These are phyloP conservation scores for Pomatostomus ruficeps DNA, from an alignment of 2,113 vertebrate species.

Conservation along the genomic window DNA sequence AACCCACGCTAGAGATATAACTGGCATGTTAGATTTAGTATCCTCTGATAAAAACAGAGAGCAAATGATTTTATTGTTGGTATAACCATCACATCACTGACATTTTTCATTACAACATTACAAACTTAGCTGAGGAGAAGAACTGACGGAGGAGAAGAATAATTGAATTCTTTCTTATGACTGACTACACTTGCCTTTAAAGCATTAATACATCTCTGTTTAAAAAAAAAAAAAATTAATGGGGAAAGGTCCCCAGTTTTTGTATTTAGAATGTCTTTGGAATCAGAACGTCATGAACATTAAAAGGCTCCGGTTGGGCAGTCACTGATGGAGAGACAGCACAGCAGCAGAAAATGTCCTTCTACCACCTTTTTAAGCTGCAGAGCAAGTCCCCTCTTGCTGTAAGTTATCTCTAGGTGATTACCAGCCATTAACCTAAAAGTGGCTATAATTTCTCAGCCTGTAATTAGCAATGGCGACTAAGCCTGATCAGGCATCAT, in stretches of 20 bases:
- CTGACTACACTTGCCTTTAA: neutral
- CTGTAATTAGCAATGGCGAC: conserved; percentile 60
- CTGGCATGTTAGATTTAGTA: neutral
- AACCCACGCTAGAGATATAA: neutral
- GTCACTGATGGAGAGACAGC: neutral
- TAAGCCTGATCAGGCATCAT: conserved; percentile 31
- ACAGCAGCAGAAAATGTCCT: neutral
- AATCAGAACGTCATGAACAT: neutral
- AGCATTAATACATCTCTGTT: neutral
- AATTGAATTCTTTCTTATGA: neutral
- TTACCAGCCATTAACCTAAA: conserved; percentile 60
- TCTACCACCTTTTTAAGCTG: neutral
- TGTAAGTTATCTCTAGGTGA: conserved; percentile 18
- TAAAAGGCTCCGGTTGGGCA: neutral
- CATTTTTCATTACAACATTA: neutral
- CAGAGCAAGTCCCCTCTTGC: neutral
- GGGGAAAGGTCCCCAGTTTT: neutral
- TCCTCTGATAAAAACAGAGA: neutral
- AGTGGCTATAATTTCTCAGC: conserved; percentile 56
- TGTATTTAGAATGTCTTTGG: neutral
- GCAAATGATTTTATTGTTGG: neutral
- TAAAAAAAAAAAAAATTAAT: neutral
- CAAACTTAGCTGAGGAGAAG: neutral
- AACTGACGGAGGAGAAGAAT: neutral
- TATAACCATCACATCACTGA: neutral